phyloP scores from a whole-genome alignment of 2,888 invertebrate species.

The Myopa testacea region DNA sequence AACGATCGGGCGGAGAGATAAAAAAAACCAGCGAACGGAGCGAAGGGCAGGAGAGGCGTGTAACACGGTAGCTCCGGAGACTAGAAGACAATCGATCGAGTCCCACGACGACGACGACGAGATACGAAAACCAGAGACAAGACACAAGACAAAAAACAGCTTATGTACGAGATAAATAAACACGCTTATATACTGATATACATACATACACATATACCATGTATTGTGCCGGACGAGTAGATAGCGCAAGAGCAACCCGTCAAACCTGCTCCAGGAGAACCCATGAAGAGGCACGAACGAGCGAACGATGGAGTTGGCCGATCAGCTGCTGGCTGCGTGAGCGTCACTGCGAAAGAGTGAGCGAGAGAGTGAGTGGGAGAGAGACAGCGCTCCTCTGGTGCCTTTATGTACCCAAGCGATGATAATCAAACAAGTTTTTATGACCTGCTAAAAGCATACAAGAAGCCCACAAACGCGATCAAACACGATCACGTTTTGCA shows the following conservation, averaged over 20 bases:
- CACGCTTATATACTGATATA: neutral
- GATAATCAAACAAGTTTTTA: conserved; percentile 16
- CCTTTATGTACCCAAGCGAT: neutral
- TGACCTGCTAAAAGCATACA: conserved; percentile 28
- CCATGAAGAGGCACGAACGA: neutral
- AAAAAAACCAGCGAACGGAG: neutral
- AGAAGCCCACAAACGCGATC: conserved; percentile 20
- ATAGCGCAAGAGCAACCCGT: conserved; percentile 14
- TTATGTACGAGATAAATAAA: neutral
- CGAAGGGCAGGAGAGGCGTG: conserved; percentile 19
- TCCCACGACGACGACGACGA: neutral
- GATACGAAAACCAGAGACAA: too few species aligned
- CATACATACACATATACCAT: neutral
- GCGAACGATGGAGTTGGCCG: conserved; percentile 4
- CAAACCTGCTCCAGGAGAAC: conserved; percentile 6
- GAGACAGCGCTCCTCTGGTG: neutral
- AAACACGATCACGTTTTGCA: conserved; percentile 30
- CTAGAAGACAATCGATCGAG: conserved; percentile 2
- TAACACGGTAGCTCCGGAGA: conserved; percentile 32
- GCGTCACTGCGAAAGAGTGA: neutral
- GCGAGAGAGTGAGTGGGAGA: neutral
- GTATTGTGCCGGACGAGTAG: neutral
- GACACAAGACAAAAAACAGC: neutral
- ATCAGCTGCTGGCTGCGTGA: conserved; percentile 11
- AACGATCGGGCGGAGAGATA: conserved; percentile 11